Conservation (phyloP, 2,113 vertebrate species). For the Platanista minor region DNA sequence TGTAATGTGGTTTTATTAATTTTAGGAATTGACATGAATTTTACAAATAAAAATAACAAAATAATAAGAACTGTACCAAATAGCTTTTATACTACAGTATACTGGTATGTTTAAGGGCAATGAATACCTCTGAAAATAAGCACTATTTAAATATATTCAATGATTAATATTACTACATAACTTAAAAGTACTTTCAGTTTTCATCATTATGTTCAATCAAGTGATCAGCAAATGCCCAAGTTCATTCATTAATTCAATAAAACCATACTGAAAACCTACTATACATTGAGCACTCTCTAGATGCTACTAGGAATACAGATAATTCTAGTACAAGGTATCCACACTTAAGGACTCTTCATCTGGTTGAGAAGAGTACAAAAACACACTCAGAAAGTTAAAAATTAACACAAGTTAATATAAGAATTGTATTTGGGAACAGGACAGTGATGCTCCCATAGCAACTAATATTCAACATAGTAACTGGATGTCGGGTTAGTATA, state of each 20-base stretch:
- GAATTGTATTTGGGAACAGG: background rate
- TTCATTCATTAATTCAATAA: background rate
- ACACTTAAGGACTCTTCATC: background rate
- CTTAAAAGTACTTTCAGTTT: background rate
- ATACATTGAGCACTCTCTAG: background rate
- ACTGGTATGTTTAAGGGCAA: background rate
- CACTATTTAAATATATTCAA: background rate
- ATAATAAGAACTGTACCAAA: background rate
- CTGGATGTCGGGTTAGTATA: background rate
- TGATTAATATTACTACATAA: background rate
- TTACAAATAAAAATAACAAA: constrained; percentile 10
- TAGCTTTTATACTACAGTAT: background rate
- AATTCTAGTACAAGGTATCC: background rate
- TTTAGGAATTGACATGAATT: constrained; percentile 13
- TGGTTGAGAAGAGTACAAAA: background rate
- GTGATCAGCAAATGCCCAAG: background rate
- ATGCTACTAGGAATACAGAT: background rate
- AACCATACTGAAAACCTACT: background rate
- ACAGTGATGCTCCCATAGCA: background rate
- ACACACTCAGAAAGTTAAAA: background rate
- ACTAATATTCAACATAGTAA: background rate
- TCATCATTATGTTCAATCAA: background rate
- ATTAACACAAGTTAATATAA: background rate
- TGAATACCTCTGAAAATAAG: background rate
- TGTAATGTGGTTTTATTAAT: background rate